Base-by-base conservation (phyloP, 2,888 invertebrate genomes). In the Argynnis bischoffii region DNA sequence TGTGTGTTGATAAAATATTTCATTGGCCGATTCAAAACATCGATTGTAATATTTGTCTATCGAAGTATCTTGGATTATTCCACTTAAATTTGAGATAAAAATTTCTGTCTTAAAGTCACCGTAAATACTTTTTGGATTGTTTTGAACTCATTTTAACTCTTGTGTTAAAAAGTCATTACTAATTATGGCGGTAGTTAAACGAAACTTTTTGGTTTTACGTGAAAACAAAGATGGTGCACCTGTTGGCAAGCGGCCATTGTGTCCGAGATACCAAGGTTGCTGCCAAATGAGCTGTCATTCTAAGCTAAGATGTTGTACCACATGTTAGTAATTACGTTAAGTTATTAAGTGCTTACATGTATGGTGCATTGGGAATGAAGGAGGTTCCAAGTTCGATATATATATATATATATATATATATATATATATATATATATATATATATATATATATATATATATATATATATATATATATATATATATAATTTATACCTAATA, bases 221-320 rank as follows among this genome's bases (percentile, higher is more conserved):
- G 31, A 51, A 50, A 60, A 50, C 35, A 16, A 35, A 35, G 16
- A 51, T 48, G 35, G 50, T 51, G 26, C 66, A 66, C 66, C 66
- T 66, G 66, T 60, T 66, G 66, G 66, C 66, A 54, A 55, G 3
- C 15, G 18, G 59, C 66, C 66, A 60, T 54, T 48, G n/a, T 54
- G 31, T 21, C 31, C 50, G n/a, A 50, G 14, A 47, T 31, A 31
- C 59, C 55, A 57, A 51, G n/a, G 53, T 11, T 47, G 60, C 18
- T 66, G 66, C 66, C 66, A 66, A 60, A 61, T 61, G 51, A 50
- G 64, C 64, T 56, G 64, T 55, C 64, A 64, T 48, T 55, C 59
- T 55, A 47, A 60, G 53, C 66, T 59, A 66, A 66, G 56, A 46
- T 26, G 41, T 46, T 57, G 47, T 48, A 18, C n/a, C 54, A 66